These are phyloP conservation scores for Zoanthus sansibaricus DNA, from an alignment of 92 coral and sea anemone species.

Conservation along the genomic window DNA sequence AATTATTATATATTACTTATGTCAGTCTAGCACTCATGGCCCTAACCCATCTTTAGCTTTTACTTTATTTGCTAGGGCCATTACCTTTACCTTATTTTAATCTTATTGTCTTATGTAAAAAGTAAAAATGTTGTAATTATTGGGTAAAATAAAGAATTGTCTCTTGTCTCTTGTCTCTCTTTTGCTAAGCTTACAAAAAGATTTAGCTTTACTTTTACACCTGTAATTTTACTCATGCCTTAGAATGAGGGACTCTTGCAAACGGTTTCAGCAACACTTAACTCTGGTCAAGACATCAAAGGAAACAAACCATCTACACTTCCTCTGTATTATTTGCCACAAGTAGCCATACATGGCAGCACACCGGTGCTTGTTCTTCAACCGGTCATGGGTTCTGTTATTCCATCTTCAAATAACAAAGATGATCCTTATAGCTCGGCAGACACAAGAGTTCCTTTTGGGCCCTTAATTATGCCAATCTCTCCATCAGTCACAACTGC, in stretches of 20 bases:
- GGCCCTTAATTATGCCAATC: conserved; percentile 63
- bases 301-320: neutral
- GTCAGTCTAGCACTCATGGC: no score
- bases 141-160: no score
- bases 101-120: no score
- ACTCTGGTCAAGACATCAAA: neutral
- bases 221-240: neutral
- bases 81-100: no score
- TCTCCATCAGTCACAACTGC: conserved; percentile 28
- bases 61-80: no score
- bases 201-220: neutral
- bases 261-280: neutral
- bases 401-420: neutral
- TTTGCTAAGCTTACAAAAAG: neutral
- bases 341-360: conserved; percentile 73
- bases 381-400: conserved; percentile 59
- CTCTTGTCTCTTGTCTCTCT: no score
- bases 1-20: no score
- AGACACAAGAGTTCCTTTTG: conserved; percentile 22
- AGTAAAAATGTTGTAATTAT: no score
- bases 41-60: no score
- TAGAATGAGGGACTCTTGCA: conserved; percentile 5
- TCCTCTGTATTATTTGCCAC: conserved; percentile 77
- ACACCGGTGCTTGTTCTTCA: conserved; percentile 72
- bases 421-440: conserved; percentile 1